These are phyloP conservation scores for Desmodus rotundus DNA, from an alignment of 2,113 vertebrate genomes.

Conservation along the genomic window DNA sequence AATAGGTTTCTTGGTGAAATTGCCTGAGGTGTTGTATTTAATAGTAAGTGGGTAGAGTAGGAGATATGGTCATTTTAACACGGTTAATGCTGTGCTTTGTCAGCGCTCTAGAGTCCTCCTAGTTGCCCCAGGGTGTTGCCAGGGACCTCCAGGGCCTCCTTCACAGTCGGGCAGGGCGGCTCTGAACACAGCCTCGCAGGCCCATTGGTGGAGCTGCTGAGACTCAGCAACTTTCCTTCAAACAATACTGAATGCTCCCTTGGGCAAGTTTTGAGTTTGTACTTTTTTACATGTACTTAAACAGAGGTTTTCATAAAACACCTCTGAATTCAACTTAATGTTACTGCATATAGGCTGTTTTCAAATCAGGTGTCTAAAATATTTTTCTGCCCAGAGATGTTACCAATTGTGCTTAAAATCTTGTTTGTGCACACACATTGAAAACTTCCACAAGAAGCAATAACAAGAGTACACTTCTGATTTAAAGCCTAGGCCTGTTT, in stretches of 20 bases:
- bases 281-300: constrained; percentile 51
- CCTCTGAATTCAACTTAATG: constrained; percentile 38
- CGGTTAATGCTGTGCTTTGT: constrained; percentile 70
- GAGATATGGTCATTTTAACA: constrained; percentile 67
- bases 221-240: constrained; percentile 45
- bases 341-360: constrained; percentile 30
- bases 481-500: constrained; percentile 66
- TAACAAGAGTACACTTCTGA: constrained; percentile 65
- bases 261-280: constrained; percentile 61
- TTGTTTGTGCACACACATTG: constrained; percentile 67
- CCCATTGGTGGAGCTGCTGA: constrained; percentile 38
- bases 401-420: constrained; percentile 61
- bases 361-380: constrained; percentile 25
- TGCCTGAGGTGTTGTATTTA: not conserved
- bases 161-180: constrained; percentile 35
- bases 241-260: constrained; percentile 14
- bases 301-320: constrained; percentile 23
- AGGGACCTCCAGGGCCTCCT: constrained; percentile 37
- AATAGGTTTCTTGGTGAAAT: constrained; percentile 2
- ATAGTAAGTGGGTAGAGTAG: not conserved
- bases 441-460: constrained; percentile 49
- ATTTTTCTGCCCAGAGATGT: constrained; percentile 26
- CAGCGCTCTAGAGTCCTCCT: constrained; percentile 40
- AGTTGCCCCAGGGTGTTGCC: constrained; percentile 30
- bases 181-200: not conserved